Conservation (phyloP, 2,113 vertebrate species). For the Mobula birostris region DNA sequence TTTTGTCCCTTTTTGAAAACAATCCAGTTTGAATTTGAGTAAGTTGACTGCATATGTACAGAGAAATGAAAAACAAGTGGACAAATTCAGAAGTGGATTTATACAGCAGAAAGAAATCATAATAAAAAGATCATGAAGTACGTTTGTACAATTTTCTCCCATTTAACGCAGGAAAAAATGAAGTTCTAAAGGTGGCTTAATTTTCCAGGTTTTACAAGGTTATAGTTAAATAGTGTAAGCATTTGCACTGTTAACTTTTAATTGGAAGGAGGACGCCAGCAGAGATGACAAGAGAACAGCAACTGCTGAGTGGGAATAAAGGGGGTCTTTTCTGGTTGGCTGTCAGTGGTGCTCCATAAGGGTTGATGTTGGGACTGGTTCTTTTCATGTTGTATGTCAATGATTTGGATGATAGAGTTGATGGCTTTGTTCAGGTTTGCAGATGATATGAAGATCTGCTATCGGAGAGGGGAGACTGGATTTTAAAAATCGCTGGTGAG, state of each 20-base stretch:
- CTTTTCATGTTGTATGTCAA: no score
- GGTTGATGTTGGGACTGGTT: no score
- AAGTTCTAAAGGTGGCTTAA: neutral
- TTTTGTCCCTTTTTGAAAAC: neutral
- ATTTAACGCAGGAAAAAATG: neutral
- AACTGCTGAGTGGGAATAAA: no score
- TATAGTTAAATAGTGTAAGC: neutral
- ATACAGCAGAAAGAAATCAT: neutral
- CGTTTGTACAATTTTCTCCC: neutral
- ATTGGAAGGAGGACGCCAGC: neutral
- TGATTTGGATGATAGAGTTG: no score
- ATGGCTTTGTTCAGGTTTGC: no score
- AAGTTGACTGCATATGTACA: neutral
- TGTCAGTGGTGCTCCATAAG: no score
- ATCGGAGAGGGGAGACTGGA: no score
- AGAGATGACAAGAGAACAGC: no score
- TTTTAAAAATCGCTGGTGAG: no score
- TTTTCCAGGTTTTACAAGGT: neutral
- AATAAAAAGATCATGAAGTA: neutral
- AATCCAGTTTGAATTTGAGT: neutral
- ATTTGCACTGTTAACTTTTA: neutral
- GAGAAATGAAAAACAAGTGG: neutral
- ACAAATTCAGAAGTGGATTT: neutral
- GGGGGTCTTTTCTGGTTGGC: no score
- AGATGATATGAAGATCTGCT: no score